These are phyloP conservation scores for Marmota flaviventris DNA, from an alignment of 2,113 vertebrate species.

Conservation along the genomic window DNA sequence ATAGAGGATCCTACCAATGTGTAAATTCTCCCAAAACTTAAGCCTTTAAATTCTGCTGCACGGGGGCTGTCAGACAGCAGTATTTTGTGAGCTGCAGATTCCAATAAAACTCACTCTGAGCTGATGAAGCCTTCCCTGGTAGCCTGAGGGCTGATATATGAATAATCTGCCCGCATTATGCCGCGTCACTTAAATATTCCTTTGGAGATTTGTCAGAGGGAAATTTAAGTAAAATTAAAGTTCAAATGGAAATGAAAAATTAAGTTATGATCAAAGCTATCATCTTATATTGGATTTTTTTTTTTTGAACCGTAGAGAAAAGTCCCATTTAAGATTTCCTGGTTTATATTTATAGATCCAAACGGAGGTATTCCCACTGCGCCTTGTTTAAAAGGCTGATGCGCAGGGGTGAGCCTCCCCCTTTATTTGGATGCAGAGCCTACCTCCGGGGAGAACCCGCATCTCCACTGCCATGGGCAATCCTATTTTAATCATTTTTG, in stretches of 20 bases:
- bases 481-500: conserved; percentile 83
- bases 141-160: conserved; percentile 75
- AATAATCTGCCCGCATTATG: conserved; percentile 74
- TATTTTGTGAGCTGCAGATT: conserved; percentile 86
- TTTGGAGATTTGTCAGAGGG: conserved; percentile 79
- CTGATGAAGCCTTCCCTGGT: conserved; percentile 77
- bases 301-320: background rate
- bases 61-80: conserved; percentile 60
- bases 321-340: conserved; percentile 72
- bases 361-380: conserved; percentile 41
- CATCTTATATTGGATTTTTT: conserved; percentile 65
- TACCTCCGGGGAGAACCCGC: conserved; percentile 62
- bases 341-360: conserved; percentile 74
- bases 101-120: conserved; percentile 83
- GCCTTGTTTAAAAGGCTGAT: conserved; percentile 61
- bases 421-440: conserved; percentile 68
- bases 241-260: conserved; percentile 76
- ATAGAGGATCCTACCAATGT: conserved; percentile 61
- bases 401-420: background rate
- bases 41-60: conserved; percentile 78
- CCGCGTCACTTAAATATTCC: conserved; percentile 16
- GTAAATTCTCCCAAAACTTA: conserved; percentile 76
- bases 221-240: conserved; percentile 81
- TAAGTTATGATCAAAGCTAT: conserved; percentile 79
- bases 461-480: conserved; percentile 72